Evolutionary conservation across 2,797 vertebrate species (phyloP), one percentile per base, ranked within the genome.

Genomic region (Esox lucius): DNA sequence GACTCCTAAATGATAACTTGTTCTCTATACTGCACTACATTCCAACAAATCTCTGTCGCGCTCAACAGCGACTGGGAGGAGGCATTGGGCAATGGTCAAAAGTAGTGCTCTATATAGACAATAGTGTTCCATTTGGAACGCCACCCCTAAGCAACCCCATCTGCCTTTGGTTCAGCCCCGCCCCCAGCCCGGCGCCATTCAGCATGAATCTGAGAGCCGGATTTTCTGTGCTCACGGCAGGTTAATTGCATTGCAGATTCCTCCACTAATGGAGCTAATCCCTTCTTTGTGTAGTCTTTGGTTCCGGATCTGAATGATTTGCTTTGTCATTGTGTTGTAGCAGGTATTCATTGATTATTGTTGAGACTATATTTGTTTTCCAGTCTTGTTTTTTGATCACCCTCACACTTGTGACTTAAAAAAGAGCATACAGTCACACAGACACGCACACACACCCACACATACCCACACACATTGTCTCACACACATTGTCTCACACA

Each of bases 201-300:
- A 56, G 61, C 81, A 70, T 81, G 85, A 87, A 84, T 83, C 74
- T 67, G 81, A 87, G 80, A 78, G 70, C 4, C 70, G 79, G 76
- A 79, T 87, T 80, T 80, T 73, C 80, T 87, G 78, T 80, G 75
- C 80, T 75, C 68, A 35, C 42, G 28, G 75, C 78, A 77, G 81
- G 81, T 84, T 84, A 84, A 85, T 85, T 81, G 83, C 78, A 53
- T 78, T 74, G n/a, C 78, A 82, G 74, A 84, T 83, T 78, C 80
- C 79, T 70, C 49, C 56, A 28, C 82, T 87, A 90, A 86, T 86
- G 68, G 83, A 77, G 49, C 80, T 88, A 87, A 88, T 90, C 83
- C 80, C 4, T 70, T 71, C 75, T 80, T 86, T 84, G 84, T 87
- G 79, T 2, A 75, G 82, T 48, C 78, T 81, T 78, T 73, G 8